These are phyloP conservation scores for Ariolimax columbianus DNA, from an alignment of 2,888 invertebrate genomes.

Conservation along the genomic window DNA sequence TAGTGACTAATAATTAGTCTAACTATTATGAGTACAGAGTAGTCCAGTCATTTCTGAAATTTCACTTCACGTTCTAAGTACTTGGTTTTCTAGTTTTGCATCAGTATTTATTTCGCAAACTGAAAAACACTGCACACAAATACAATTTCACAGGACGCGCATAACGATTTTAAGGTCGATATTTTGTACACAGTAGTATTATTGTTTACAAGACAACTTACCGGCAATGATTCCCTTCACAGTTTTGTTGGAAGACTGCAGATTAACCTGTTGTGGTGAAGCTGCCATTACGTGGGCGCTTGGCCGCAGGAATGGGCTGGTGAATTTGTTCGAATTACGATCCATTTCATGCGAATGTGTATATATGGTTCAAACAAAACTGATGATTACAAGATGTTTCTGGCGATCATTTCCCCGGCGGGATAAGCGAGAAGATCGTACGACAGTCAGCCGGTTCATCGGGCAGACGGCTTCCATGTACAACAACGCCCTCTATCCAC, in stretches of 20 bases:
- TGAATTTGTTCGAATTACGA: conserved; percentile 54
- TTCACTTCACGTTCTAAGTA: no score
- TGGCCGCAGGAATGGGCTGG: conserved; percentile 61
- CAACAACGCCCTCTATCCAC: conserved; percentile 51
- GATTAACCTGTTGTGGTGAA: conserved; percentile 54
- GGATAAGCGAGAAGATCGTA: not conserved
- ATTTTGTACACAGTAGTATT: no score
- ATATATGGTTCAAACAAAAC: not conserved
- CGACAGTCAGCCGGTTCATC: conserved; percentile 31
- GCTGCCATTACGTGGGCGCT: conserved; percentile 61
- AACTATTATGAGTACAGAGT: no score
- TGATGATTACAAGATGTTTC: not conserved
- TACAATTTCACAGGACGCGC: no score
- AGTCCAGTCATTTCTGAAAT: no score
- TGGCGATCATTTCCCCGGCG: not conserved
- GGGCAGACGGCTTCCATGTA: conserved; percentile 28
- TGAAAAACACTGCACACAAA: no score
- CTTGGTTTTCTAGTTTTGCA: no score
- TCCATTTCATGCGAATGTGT: conserved; percentile 58
- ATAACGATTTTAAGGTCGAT: no score
- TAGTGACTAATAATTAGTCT: no score
- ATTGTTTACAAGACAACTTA: no score
- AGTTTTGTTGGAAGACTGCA: conserved; percentile 81
- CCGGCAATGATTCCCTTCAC: conserved; percentile 95
- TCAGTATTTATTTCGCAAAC: no score